A percentile compares a stretch with the other conserved stretches of the same genome.
Evolutionary conservation across 2,113 vertebrate species (phyloP).

Genomic region (Prochilodus magdalenae): DNA sequence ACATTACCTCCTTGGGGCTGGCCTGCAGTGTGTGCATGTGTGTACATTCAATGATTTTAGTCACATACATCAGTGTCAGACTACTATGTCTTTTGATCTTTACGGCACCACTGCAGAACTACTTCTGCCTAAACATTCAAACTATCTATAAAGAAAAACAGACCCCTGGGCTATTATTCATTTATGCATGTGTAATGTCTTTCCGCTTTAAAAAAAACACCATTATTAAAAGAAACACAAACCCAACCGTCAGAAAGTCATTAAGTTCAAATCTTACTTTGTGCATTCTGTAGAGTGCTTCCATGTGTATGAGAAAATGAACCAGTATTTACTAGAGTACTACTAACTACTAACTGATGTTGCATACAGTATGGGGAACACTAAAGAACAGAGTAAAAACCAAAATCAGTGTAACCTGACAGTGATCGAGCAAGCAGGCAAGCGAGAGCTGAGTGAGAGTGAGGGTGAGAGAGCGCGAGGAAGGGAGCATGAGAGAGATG

Average conservation of each 20-base stretch:
- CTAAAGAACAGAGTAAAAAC: background rate
- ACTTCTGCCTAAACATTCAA: background rate
- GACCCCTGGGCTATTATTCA: background rate
- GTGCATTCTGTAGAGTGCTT: too few species aligned
- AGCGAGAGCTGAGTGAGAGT: background rate
- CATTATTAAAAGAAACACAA: background rate
- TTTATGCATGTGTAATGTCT: background rate
- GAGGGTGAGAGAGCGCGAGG: background rate
- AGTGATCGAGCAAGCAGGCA: too few species aligned
- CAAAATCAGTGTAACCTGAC: background rate
- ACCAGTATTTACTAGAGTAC: too few species aligned
- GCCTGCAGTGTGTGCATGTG: background rate
- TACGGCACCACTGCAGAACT: background rate
- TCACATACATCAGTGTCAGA: background rate
- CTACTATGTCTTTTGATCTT: background rate
- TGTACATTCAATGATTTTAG: too few species aligned
- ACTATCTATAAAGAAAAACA: background rate
- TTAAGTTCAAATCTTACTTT: too few species aligned
- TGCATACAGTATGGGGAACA: conserved; percentile 39
- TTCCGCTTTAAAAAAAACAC: background rate
- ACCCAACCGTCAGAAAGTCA: too few species aligned
- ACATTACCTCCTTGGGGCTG: background rate
- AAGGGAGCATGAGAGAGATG: background rate
- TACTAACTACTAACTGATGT: too few species aligned
- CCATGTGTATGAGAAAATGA: too few species aligned